phyloP scores from a whole-genome alignment of 2,113 vertebrate species.

The Grammomys dolichurus region DNA sequence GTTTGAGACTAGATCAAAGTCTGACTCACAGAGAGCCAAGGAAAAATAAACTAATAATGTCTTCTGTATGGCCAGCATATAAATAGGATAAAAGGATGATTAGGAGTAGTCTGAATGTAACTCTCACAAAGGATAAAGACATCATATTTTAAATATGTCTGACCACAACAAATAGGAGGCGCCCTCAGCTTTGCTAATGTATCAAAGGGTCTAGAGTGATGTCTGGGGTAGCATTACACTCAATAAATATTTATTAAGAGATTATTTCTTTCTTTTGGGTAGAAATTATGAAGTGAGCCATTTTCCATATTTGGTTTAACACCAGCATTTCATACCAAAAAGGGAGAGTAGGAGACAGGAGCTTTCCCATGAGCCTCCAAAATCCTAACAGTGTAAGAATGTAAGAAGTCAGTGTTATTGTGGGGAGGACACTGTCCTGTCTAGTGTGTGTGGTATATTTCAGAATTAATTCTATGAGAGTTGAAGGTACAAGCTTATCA shows the following conservation, averaged over 20 bases:
- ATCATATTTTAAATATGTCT: not conserved
- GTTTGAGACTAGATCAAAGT: not conserved
- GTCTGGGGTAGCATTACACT: not conserved
- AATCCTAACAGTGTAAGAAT: not conserved
- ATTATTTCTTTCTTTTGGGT: not conserved
- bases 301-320: not conserved
- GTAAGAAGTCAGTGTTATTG: not conserved
- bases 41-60: not conserved
- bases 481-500: not conserved
- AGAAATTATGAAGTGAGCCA: not conserved
- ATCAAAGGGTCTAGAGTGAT: not conserved
- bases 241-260: constrained; percentile 22
- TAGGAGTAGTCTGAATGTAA: not conserved
- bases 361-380: not conserved
- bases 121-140: not conserved
- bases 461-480: constrained; percentile 3
- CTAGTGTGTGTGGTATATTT: not conserved
- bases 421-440: not conserved
- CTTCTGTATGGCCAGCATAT: not conserved
- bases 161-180: not conserved
- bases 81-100: not conserved
- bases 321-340: not conserved
- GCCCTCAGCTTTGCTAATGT: not conserved
- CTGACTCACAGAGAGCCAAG: not conserved
- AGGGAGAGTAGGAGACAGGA: not conserved